Evolutionary conservation across 2,113 vertebrate genomes (phyloP).

Genomic region (Probosciger aterrimus): DNA sequence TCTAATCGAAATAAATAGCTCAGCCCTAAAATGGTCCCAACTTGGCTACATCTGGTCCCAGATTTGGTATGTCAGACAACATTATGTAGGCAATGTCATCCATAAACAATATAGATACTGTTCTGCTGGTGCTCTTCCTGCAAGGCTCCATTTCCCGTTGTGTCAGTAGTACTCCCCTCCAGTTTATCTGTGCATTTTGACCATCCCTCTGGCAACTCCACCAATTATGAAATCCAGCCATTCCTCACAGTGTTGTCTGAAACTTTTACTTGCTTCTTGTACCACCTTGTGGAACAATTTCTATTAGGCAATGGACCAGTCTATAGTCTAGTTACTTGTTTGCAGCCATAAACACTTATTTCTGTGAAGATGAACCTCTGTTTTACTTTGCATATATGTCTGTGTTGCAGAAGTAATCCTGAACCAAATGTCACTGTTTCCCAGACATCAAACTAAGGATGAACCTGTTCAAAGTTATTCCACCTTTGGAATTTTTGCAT

Average conservation of each 20-base stretch:
- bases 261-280: background rate
- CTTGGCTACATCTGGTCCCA: background rate
- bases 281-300: background rate
- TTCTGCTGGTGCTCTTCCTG: background rate
- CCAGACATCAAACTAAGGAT: background rate
- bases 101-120: background rate
- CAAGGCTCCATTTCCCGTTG: background rate
- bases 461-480: background rate
- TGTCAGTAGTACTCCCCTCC: background rate
- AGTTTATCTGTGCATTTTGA: background rate
- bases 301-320: background rate
- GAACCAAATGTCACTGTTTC: background rate
- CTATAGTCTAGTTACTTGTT: background rate
- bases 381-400: background rate
- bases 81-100: background rate
- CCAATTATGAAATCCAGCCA: background rate
- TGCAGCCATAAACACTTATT: background rate
- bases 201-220: background rate
- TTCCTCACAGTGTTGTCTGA: background rate
- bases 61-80: background rate
- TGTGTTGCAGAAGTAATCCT: background rate
- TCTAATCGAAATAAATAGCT: background rate
- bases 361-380: background rate
- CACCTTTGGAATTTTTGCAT: background rate
- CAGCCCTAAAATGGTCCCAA: background rate